Base-by-base conservation (phyloP, 2,797 vertebrate species). In the Antennarius maculatus region DNA sequence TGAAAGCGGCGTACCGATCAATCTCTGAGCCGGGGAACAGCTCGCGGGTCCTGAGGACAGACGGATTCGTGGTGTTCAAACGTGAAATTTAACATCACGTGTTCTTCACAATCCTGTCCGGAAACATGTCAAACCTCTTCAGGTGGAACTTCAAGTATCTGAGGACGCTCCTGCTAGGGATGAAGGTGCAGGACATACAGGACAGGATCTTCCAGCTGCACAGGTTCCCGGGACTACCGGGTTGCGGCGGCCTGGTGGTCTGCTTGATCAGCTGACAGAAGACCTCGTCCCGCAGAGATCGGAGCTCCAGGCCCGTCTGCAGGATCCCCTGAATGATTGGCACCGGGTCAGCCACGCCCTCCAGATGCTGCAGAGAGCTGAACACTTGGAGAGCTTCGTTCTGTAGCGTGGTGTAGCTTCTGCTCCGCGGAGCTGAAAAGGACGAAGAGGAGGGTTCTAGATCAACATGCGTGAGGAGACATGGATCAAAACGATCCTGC, bases 261-360 rank as follows among this genome's bases (percentile, higher is more conserved):
- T 99, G 97, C 60, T 99, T 99, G 85, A 99, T 89, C 54, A 99
- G 95, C 88, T 99, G 97, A 74, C 97, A 99, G 88, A 96, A 98
- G 34, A 99, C 92, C 82, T 99, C 97, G 34, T 99, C 97, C 28
- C 96, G 91, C 52, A 99, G 92, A 0, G 94, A 95, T 18, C 92
- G 91, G 28, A 98, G 94, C 89, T 99, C 97, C 16, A 96, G 96
- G 23, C 95, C 96, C 0, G 95, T 96, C 89, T 96, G 96, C 28
- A 99, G 94, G 66, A 98, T 83, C 14, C 94, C 94, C 87, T 98
- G 97, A 88, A 98, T 97, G 81, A 96, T 91, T 17, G 95, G 93
- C 48, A 95, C 87, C 0, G 96, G 95, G 85, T 97, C 95, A 0
- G 94, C 87, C 87, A 95, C 89, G 5, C 94, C 94, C 61, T 99